Conservation (phyloP, 1,140 invertebrate species). For the Orchesella cincta region DNA sequence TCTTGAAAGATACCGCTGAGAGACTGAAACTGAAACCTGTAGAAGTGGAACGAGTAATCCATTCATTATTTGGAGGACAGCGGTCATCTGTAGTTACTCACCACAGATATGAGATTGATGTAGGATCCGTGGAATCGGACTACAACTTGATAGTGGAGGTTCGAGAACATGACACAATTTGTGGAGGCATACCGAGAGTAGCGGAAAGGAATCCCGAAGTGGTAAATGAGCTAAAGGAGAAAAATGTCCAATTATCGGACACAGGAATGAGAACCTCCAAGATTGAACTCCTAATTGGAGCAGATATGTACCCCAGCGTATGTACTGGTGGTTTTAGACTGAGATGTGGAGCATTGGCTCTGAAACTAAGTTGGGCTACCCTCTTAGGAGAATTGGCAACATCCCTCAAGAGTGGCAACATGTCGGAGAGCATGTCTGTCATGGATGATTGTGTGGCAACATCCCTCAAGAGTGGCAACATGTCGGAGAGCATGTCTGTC, state of each 20-base stretch:
- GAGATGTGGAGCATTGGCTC: conserved; percentile 44
- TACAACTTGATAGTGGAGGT: conserved; percentile 21
- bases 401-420: no score
- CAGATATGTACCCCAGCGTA: conserved; percentile 28
- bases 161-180: conserved; percentile 31
- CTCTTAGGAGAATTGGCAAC: conserved; percentile 49
- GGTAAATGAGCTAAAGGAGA: conserved; percentile 15
- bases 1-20: neutral
- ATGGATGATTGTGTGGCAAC: neutral
- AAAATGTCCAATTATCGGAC: conserved; percentile 47
- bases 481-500: no score
- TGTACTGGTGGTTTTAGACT: conserved; percentile 21
- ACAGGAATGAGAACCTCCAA: neutral
- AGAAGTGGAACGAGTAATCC: neutral
- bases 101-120: neutral
- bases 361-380: conserved; percentile 53
- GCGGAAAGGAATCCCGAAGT: neutral
- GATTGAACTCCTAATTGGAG: conserved; percentile 33
- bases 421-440: no score
- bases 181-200: conserved; percentile 24
- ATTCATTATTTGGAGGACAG: conserved; percentile 31
- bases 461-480: no score
- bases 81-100: conserved; percentile 4
- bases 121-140: neutral
- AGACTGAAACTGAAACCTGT: conserved; percentile 13